phyloP scores from a whole-genome alignment of 1,140 invertebrate species.

The Rhopalosiphum padi region DNA sequence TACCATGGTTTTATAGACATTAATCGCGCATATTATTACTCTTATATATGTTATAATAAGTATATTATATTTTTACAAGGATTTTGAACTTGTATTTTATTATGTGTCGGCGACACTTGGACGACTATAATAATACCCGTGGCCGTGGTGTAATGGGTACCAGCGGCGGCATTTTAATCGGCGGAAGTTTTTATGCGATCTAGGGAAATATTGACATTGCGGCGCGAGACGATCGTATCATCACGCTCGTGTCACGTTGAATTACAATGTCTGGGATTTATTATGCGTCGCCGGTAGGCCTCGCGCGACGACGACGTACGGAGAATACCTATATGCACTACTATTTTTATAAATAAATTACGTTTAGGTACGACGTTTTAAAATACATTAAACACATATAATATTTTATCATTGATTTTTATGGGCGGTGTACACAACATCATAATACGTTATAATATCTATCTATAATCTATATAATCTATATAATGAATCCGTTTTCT shows the following conservation, averaged over 20 bases:
- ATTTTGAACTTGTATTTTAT: neutral
- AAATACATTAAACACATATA: neutral
- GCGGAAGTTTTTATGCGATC: neutral
- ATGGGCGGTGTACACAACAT: neutral
- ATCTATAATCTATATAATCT: neutral
- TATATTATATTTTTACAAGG: neutral
- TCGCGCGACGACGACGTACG: neutral
- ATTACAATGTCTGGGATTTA: neutral
- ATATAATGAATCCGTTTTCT: neutral
- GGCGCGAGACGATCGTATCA: neutral
- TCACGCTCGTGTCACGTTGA: neutral
- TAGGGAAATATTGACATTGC: constrained; percentile 1
- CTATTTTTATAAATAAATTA: neutral
- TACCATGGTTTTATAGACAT: neutral
- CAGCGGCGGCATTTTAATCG: neutral
- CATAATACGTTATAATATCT: neutral
- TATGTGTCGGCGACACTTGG: neutral
- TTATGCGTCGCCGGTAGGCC: neutral
- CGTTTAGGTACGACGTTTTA: neutral
- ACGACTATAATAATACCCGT: neutral
- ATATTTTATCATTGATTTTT: neutral
- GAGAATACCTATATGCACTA: neutral
- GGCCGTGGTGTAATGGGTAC: neutral
- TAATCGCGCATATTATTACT: neutral
- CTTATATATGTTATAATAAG: neutral